phyloP scores from a whole-genome alignment of 2,888 invertebrate species.

The Acleris emargana region DNA sequence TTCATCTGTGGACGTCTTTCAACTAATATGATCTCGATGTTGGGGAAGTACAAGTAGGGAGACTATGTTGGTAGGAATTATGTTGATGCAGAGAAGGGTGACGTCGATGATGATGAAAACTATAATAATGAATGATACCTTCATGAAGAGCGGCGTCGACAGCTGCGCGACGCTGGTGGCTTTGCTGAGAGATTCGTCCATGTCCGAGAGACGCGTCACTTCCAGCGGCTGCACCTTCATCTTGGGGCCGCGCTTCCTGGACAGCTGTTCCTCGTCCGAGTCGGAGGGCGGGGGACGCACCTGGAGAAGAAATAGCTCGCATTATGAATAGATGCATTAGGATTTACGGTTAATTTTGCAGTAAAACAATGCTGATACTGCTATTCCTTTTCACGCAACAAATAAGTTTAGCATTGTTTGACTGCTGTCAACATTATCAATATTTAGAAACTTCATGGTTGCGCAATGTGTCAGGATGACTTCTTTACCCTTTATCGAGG shows the following conservation, averaged over 20 bases:
- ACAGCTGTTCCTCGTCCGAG: slow-evolving; percentile 63
- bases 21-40: background rate
- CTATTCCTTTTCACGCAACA: no score
- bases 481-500: no score
- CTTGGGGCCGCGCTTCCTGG: slow-evolving; percentile 53
- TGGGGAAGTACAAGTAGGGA: background rate
- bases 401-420: no score
- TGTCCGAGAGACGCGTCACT: slow-evolving; percentile 48
- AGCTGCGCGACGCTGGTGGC: slow-evolving; percentile 72
- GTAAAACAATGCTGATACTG: no score
- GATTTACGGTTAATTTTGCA: no score
- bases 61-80: no score
- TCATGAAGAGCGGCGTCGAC: slow-evolving; percentile 72
- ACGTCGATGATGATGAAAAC: no score
- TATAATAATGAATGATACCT: slow-evolving; percentile 50
- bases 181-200: slow-evolving; percentile 59
- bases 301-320: slow-evolving; percentile 44
- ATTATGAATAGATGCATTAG: no score
- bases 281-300: slow-evolving; percentile 72
- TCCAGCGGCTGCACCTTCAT: slow-evolving; percentile 54
- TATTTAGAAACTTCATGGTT: no score
- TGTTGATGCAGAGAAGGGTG: no score
- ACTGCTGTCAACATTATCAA: no score
- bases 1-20: background rate
- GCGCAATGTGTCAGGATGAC: no score